phyloP scores from a whole-genome alignment of 2,113 vertebrate species.

The Oryzias curvinotus region DNA sequence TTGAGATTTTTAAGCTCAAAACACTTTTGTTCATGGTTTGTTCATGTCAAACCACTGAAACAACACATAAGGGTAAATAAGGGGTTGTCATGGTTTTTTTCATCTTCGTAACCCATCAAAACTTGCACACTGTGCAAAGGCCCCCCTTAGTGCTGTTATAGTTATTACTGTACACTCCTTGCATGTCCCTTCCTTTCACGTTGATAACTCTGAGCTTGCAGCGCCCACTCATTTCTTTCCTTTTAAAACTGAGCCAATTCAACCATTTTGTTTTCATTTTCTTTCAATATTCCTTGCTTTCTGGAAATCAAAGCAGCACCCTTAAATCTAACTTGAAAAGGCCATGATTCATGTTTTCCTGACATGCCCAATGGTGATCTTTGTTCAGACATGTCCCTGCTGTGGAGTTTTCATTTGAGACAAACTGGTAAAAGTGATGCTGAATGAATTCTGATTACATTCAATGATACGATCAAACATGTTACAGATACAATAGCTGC shows the following conservation, averaged over 20 bases:
- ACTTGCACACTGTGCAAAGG: too few relatives aligned
- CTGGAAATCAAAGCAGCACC: conserved; percentile 14
- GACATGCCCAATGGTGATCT: conserved; percentile 19
- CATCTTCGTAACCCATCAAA: too few relatives aligned
- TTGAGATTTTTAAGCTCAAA: too few relatives aligned
- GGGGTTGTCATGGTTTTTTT: too few relatives aligned
- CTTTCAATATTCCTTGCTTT: conserved; percentile 25
- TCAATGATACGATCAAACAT: conserved; percentile 9
- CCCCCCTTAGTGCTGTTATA: too few relatives aligned
- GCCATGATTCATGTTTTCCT: conserved; percentile 10
- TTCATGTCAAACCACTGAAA: too few relatives aligned
- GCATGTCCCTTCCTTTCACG: too few relatives aligned
- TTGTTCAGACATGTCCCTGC: neutral
- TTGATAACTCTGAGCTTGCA: too few relatives aligned
- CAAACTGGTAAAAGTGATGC: neutral
- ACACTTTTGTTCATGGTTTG: too few relatives aligned
- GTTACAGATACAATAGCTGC: neutral
- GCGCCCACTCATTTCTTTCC: too few relatives aligned
- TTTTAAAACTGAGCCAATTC: neutral
- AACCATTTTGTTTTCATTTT: conserved; percentile 45
- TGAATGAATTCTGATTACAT: conserved; percentile 3
- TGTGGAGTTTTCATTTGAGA: neutral
- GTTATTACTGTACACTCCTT: too few relatives aligned
- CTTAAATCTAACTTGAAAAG: conserved; percentile 4
- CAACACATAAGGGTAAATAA: too few relatives aligned